Evolutionary conservation across 2,888 invertebrate genomes (phyloP).

Genomic region (Melanostoma mellinum): DNA sequence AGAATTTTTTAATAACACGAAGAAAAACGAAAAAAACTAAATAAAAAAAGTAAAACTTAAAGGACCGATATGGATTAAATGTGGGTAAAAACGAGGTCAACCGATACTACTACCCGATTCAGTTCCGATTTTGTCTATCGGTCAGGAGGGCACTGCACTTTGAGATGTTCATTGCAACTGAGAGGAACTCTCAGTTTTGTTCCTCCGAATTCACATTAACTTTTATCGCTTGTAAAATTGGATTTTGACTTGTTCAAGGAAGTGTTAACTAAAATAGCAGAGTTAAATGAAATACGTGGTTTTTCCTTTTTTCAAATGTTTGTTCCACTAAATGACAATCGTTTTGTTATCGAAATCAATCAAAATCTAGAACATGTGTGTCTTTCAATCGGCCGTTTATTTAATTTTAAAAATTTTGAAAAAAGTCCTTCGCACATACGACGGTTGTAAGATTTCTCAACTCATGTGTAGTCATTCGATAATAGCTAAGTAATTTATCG

Average conservation of each 20-base stretch:
- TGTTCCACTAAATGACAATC: no score
- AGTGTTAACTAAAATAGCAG: no score
- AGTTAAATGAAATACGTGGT: no score
- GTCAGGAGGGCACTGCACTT: slow-evolving; percentile 80
- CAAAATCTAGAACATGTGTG: no score
- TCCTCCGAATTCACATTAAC: slow-evolving; percentile 42
- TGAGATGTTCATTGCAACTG: slow-evolving; percentile 77
- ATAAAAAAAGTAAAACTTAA: slow-evolving; percentile 41
- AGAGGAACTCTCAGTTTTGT: slow-evolving; percentile 74
- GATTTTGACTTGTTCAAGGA: no score
- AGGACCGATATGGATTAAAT: slow-evolving; percentile 54
- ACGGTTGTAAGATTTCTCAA: slow-evolving; percentile 9
- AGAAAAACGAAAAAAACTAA: slow-evolving; percentile 39
- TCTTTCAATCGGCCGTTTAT: no score
- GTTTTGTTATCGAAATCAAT: no score
- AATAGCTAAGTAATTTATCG: slow-evolving; percentile 9
- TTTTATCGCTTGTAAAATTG: slow-evolving; percentile 2
- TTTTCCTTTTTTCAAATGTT: no score
- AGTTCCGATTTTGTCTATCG: slow-evolving; percentile 78
- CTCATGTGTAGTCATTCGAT: slow-evolving; percentile 14
- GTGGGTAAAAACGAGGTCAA: slow-evolving; percentile 76
- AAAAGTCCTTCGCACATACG: no score
- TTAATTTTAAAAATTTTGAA: no score
- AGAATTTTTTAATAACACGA: slow-evolving; percentile 27
- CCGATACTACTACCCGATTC: slow-evolving; percentile 75